A percentile compares a stretch with the other conserved stretches of the same genome.
Conservation (phyloP, 2,888 invertebrate species). For the Drosophila neotestacea region DNA sequence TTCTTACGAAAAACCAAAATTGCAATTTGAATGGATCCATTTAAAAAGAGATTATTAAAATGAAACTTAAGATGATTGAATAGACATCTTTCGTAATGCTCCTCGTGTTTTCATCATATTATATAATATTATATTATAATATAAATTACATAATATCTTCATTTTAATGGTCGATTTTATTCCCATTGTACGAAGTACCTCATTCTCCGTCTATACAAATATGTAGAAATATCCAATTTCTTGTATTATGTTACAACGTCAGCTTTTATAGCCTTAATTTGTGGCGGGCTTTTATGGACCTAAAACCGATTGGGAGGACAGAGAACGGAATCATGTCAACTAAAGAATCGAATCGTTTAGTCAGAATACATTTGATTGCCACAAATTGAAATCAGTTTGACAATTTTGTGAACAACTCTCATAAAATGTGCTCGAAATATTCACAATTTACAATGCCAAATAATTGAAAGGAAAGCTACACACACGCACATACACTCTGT, state of each 20-base stretch:
- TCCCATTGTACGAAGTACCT: not conserved
- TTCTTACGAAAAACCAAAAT: too few relatives aligned
- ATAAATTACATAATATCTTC: not conserved
- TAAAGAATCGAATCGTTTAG: constrained; percentile 23
- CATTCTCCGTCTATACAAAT: constrained; percentile 3
- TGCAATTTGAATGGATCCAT: not conserved
- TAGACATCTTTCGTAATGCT: not conserved
- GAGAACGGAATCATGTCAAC: constrained; percentile 9
- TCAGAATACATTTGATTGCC: constrained; percentile 48
- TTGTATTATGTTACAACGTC: constrained; percentile 18
- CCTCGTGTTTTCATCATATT: constrained; percentile 4
- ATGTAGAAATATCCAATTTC: constrained; percentile 31
- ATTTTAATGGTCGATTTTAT: not conserved
- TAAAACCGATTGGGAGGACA: constrained; percentile 2
- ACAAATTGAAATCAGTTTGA: constrained; percentile 62
- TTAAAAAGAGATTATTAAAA: not conserved
- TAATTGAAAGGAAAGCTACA: constrained; percentile 54
- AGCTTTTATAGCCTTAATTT: constrained; percentile 20
- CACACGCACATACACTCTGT: constrained; percentile 14
- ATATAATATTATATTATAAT: not conserved
- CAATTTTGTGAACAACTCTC: constrained; percentile 63
- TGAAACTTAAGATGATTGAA: not conserved
- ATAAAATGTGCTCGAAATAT: constrained; percentile 54
- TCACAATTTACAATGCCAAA: constrained; percentile 55
- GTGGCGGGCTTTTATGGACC: constrained; percentile 23